Percentiles rank a stretch among this genome's conserved stretches.
These are phyloP conservation scores for Jacana jacana DNA, from an alignment of 2,113 vertebrate species.

Conservation along the genomic window DNA sequence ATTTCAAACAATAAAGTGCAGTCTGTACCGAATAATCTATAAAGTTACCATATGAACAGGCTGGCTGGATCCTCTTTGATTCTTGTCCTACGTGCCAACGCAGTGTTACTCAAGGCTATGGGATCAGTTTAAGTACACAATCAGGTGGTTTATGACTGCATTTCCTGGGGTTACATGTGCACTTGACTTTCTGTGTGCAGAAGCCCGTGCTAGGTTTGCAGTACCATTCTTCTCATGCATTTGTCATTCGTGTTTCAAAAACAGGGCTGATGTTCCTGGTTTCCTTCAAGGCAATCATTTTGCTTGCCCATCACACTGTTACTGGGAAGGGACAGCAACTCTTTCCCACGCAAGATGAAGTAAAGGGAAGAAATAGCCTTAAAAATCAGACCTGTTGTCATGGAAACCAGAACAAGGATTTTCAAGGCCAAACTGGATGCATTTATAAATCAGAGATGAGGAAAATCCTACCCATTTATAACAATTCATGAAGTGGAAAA, in stretches of 20 bases:
- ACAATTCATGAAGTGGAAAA: neutral
- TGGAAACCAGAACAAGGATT: conserved; percentile 46
- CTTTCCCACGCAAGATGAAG: neutral
- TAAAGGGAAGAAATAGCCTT: neutral
- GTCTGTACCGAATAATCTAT: neutral
- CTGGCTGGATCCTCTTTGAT: neutral
- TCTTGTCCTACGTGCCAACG: neutral
- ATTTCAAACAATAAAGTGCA: neutral
- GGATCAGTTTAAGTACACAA: neutral
- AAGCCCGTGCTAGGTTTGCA: neutral
- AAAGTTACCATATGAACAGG: neutral
- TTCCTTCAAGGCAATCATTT: neutral
- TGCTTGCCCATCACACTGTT: neutral
- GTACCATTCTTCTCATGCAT: neutral
- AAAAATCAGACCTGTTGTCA: conserved; percentile 44
- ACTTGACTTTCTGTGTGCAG: neutral
- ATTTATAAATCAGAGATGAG: neutral
- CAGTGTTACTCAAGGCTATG: neutral
- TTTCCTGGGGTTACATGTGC: neutral
- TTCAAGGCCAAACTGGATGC: neutral
- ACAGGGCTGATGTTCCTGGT: neutral
- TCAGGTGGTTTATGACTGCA: neutral
- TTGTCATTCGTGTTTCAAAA: neutral
- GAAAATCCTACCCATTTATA: neutral
- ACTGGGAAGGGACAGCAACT: neutral